Percentiles rank a stretch among this genome's conserved stretches.
Conservation (phyloP, 2,888 invertebrate genomes). For the Drosophila colorata region DNA sequence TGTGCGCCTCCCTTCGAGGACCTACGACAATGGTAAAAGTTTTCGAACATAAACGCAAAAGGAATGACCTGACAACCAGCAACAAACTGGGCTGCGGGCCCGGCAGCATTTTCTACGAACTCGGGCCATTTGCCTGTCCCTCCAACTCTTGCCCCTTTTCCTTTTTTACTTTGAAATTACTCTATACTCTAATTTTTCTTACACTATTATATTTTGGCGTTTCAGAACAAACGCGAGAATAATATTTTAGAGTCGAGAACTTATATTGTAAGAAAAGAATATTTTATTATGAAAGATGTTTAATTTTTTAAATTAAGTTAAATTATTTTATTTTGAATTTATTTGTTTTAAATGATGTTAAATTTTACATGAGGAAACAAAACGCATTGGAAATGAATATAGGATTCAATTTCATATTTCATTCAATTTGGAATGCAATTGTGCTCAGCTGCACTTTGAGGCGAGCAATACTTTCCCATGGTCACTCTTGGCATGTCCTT, state of each 20-base stretch:
- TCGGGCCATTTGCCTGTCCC: slow-evolving; percentile 9
- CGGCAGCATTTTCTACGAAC: slow-evolving; percentile 29
- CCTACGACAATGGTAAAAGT: slow-evolving; percentile 77
- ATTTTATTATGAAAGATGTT: too few species aligned
- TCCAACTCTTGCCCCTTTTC: slow-evolving; percentile 18
- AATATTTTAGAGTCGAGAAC: too few species aligned
- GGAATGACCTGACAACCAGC: slow-evolving; percentile 61
- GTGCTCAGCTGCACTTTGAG: slow-evolving; percentile 24
- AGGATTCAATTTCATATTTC: background rate
- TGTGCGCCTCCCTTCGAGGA: slow-evolving; percentile 59
- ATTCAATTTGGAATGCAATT: slow-evolving; percentile 19
- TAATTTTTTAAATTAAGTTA: too few species aligned
- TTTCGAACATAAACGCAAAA: slow-evolving; percentile 49
- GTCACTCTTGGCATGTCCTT: slow-evolving; percentile 11
- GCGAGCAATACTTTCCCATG: slow-evolving; percentile 48
- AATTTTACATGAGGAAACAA: too few species aligned
- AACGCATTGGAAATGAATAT: too few species aligned
- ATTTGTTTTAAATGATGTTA: too few species aligned
- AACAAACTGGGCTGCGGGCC: slow-evolving; percentile 34
- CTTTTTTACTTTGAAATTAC: slow-evolving; percentile 42
- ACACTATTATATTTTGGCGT: background rate
- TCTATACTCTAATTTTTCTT: slow-evolving; percentile 29
- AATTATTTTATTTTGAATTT: too few species aligned
- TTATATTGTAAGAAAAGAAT: too few species aligned
- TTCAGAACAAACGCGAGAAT: background rate